Percentiles rank a stretch among this genome's conserved stretches.
These are phyloP conservation scores for Acanthococcus lagerstroemiae DNA, from an alignment of 2,888 invertebrate species.

Conservation along the genomic window DNA sequence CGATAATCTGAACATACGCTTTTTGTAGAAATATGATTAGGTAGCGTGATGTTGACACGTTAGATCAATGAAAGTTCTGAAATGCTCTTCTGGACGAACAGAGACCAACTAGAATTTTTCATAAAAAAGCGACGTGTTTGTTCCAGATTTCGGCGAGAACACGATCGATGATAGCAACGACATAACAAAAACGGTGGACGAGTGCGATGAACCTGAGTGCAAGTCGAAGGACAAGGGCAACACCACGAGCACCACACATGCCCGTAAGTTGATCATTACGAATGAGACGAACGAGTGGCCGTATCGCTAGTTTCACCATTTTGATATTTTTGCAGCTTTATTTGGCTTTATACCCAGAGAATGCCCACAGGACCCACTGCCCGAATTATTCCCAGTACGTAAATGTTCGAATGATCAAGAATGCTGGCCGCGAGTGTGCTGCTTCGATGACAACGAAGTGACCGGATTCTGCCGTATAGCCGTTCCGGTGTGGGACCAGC, in stretches of 20 bases:
- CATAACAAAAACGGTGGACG: not conserved
- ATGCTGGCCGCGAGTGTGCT: slow-evolving; percentile 66
- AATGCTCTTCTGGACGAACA: too few species aligned
- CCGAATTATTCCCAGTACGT: slow-evolving; percentile 57
- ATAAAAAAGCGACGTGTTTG: not conserved
- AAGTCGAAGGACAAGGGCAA: slow-evolving; percentile 15
- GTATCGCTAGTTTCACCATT: not conserved
- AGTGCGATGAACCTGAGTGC: slow-evolving; percentile 15
- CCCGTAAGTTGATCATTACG: slow-evolving; percentile 18
- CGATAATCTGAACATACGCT: too few species aligned
- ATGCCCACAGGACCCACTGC: slow-evolving; percentile 57
- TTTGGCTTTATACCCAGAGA: slow-evolving; percentile 59
- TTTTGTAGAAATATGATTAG: too few species aligned
- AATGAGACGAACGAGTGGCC: too few species aligned
- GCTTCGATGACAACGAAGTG: slow-evolving; percentile 52
- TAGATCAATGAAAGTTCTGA: too few species aligned
- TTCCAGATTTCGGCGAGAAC: slow-evolving; percentile 18
- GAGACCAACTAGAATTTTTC: too few species aligned
- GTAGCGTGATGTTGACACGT: too few species aligned
- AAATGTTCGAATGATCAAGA: slow-evolving; percentile 57
- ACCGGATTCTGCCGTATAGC: slow-evolving; percentile 57
- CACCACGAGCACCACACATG: slow-evolving; percentile 13
- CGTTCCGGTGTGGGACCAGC: slow-evolving; percentile 34
- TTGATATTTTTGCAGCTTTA: slow-evolving; percentile 46
- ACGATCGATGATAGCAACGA: slow-evolving; percentile 19